Evolutionary conservation across 2,888 invertebrate genomes (phyloP).

Genomic region (Epistrophe grossulariae): DNA sequence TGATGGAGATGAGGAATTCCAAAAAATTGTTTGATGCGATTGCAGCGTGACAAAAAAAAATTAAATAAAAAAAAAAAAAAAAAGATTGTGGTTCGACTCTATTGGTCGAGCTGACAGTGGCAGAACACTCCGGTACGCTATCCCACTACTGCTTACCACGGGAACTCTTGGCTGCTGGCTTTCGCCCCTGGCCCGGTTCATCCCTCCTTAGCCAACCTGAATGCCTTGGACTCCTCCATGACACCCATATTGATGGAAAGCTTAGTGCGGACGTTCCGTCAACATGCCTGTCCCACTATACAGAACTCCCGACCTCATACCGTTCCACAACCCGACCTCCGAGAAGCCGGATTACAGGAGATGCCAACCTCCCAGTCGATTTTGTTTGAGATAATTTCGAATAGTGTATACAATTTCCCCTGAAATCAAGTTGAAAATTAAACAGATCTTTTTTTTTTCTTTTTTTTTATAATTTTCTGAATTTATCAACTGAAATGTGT

Average conservation of each 20-base stretch:
- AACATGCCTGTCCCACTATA: constrained; percentile 86
- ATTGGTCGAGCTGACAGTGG: constrained; percentile 70
- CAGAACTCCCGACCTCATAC: constrained; percentile 84
- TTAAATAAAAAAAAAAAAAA: constrained; percentile 44
- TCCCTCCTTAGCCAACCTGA: constrained; percentile 98
- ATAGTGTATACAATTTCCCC: constrained; percentile 16
- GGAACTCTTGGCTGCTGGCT: constrained; percentile 99
- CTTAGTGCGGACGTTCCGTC: constrained; percentile 98
- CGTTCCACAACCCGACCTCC: constrained; percentile 86
- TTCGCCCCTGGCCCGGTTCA: constrained; percentile 99
- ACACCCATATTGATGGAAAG: constrained; percentile 97
- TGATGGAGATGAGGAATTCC: no score
- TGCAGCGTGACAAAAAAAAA: constrained; percentile 1
- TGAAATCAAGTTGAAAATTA: background rate
- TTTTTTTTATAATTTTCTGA: no score
- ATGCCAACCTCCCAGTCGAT: constrained; percentile 94
- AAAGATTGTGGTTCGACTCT: constrained; percentile 66
- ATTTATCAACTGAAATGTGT: no score
- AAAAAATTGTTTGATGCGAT: no score
- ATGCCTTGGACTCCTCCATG: constrained; percentile 91
- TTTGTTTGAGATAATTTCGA: constrained; percentile 4
- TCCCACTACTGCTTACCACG: constrained; percentile 99
- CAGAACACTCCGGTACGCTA: constrained; percentile 95
- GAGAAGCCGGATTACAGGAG: constrained; percentile 98
- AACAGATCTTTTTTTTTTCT: background rate